phyloP scores from a whole-genome alignment of 2,888 invertebrate species.

The Altica lythri region DNA sequence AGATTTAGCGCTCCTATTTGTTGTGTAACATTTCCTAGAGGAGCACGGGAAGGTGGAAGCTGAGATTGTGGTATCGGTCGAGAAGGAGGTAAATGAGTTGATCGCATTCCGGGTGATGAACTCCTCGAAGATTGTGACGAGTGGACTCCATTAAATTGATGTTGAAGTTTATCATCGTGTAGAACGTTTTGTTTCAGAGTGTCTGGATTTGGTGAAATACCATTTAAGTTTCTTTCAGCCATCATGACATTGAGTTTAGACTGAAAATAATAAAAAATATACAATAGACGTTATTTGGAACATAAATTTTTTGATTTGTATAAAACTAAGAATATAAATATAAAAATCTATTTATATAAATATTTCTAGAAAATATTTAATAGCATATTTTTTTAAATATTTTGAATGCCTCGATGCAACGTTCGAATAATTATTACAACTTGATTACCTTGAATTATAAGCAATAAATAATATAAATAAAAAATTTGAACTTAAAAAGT shows the following conservation, averaged over 20 bases:
- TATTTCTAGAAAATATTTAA: too few species aligned
- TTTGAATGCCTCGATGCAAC: too few species aligned
- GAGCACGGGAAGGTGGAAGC: slow-evolving; percentile 43
- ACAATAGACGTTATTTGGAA: too few species aligned
- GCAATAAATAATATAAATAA: too few species aligned
- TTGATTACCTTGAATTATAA: too few species aligned
- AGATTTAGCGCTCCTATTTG: slow-evolving; percentile 45
- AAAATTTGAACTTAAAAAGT: too few species aligned
- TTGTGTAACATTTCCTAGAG: slow-evolving; percentile 38
- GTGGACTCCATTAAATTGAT: slow-evolving; percentile 51
- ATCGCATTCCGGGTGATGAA: slow-evolving; percentile 50
- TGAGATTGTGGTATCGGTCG: slow-evolving; percentile 49
- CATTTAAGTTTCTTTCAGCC: slow-evolving; percentile 29
- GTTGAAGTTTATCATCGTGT: slow-evolving; percentile 19
- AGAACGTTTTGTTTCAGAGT: slow-evolving; percentile 22
- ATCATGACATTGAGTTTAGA: slow-evolving; percentile 22
- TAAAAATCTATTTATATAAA: too few species aligned
- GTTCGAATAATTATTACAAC: too few species aligned
- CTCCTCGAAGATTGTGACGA: slow-evolving; percentile 55
- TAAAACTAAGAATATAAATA: too few species aligned
- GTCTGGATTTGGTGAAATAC: slow-evolving; percentile 20
- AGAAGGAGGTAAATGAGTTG: slow-evolving; percentile 48
- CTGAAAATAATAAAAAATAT: slow-evolving; percentile 14
- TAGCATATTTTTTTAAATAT: too few species aligned
- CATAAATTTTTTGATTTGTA: too few species aligned